phyloP scores from a whole-genome alignment of 2,113 vertebrate species.

The Callospermophilus lateralis region DNA sequence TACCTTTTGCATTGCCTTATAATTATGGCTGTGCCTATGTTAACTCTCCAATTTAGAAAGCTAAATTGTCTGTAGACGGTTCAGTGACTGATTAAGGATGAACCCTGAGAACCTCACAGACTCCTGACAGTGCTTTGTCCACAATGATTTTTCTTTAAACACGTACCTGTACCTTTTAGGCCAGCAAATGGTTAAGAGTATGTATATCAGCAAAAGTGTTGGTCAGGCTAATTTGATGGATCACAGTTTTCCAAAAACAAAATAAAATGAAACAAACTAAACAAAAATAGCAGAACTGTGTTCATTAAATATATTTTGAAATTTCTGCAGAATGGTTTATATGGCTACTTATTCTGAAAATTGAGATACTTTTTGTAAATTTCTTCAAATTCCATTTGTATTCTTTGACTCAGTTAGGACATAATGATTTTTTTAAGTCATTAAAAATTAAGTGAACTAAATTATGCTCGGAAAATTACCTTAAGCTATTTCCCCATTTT shows the following conservation, averaged over 20 bases:
- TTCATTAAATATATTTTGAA: slow-evolving; percentile 4
- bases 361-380: not conserved
- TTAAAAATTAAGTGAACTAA: slow-evolving; percentile 89
- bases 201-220: not conserved
- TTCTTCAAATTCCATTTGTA: slow-evolving; percentile 29
- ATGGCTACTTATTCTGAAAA: slow-evolving; percentile 3
- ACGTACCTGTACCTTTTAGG: not conserved
- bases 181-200: not conserved
- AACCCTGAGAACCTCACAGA: not conserved
- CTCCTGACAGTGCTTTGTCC: not conserved
- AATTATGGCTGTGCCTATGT: not conserved
- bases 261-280: not conserved
- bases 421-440: slow-evolving; percentile 84
- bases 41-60: slow-evolving; percentile 16
- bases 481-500: slow-evolving; percentile 85
- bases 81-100: not conserved
- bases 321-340: slow-evolving; percentile 8
- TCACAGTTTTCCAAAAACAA: not conserved
- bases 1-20: not conserved
- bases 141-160: slow-evolving; percentile 4
- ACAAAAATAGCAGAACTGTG: not conserved
- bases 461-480: slow-evolving; percentile 87
- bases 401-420: slow-evolving; percentile 58
- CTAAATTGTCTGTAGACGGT: not conserved
- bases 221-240: not conserved